Base-by-base conservation (phyloP, 2,113 vertebrate species). In the Cichladusa arquata region DNA sequence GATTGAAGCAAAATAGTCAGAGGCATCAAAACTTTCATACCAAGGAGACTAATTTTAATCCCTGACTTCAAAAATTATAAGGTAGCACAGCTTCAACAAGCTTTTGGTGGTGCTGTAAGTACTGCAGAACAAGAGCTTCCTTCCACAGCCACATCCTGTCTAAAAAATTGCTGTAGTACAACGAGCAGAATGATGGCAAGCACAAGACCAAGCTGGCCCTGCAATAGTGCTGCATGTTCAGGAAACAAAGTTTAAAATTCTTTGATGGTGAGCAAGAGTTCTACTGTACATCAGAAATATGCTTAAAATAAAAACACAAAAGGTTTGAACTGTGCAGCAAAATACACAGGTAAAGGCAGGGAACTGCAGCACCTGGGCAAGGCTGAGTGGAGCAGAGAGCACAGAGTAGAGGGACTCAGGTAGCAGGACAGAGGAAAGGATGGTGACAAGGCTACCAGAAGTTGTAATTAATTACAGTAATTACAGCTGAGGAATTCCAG, bases 251-350 rank as follows among this genome's bases (percentile, higher is more conserved):
- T 12, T 38, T 9, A 84, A 92, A 79, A 11, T 3, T 12, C 38
- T 56, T 44, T 11, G 77, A 31, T 8, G 22, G 19, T 14, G 8
- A 69, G 5, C 3, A 23, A 31, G 36, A 40, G 5, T 11, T 26
- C 11, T 17, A 12, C 6, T 48, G 3, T 8, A 72, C 0, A 0
- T 54, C 38, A 91, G 45, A 77, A 91, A 50, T 8, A 15, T 0
- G 0, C 5, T 9, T 4, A 48, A 48, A 48, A 48, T 11, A 48
- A 50, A 25, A 25, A 48, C 3, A 13, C 20, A 50, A 25, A 61
- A 34, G 9, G 14, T 12, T 71, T 44, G 13, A 72, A 36, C 25
- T 28, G 24, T 29, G 8, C 31, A 22, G 12, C 44, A 53, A 6
- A 14, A 44, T 16, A 19, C 58, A 14, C 12, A 74, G 24, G 26